These are phyloP conservation scores for Catocala sponsa DNA, from an alignment of 2,888 invertebrate genomes.

Conservation along the genomic window DNA sequence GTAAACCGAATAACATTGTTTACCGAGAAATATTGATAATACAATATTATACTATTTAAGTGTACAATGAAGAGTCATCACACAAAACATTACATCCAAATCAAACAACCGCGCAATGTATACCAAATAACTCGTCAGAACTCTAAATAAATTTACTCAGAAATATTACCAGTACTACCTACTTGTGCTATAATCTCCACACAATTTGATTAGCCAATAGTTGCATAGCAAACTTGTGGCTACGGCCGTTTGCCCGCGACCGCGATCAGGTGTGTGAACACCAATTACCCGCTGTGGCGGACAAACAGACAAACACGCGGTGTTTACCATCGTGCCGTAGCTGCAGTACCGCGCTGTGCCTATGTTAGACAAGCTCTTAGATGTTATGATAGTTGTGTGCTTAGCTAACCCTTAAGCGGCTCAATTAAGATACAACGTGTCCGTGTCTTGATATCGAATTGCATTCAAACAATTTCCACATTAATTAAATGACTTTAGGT, in stretches of 20 bases:
- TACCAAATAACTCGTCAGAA: background rate
- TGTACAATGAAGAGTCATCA: background rate
- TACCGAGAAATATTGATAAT: too few relatives aligned
- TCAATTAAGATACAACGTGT: slow-evolving; percentile 30
- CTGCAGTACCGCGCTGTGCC: background rate
- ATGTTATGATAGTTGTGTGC: slow-evolving; percentile 45
- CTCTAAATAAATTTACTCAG: too few relatives aligned
- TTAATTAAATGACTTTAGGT: too few relatives aligned
- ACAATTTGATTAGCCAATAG: slow-evolving; percentile 21
- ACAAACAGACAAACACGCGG: slow-evolving; percentile 31
- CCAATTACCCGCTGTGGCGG: slow-evolving; percentile 37
- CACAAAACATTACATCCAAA: background rate
- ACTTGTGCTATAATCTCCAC: background rate
- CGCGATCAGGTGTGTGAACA: slow-evolving; percentile 40
- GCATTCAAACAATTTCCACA: slow-evolving; percentile 25
- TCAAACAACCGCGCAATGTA: too few relatives aligned
- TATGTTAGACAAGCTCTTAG: slow-evolving; percentile 26
- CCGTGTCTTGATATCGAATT: slow-evolving; percentile 18
- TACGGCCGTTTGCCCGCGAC: slow-evolving; percentile 5
- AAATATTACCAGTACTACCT: background rate
- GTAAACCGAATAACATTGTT: too few relatives aligned
- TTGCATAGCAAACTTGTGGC: slow-evolving; percentile 13
- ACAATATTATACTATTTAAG: too few relatives aligned
- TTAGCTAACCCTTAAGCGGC: slow-evolving; percentile 41
- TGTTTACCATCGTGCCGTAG: slow-evolving; percentile 17